Conservation (phyloP, 2,888 invertebrate species). For the Monochamus alternatus region DNA sequence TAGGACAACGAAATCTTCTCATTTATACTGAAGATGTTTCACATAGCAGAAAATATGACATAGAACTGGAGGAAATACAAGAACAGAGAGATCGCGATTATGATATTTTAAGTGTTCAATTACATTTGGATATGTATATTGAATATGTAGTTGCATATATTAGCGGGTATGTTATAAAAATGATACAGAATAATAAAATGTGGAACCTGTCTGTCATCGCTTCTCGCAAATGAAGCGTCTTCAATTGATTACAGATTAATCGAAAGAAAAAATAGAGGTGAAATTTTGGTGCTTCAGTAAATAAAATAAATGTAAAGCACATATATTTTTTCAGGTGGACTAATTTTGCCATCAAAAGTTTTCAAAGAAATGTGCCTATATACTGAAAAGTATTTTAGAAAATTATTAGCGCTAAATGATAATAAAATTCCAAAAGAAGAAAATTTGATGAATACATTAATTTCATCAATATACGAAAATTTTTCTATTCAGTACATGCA, state of each 20-base stretch:
- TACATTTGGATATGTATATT: constrained; percentile 1
- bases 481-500: not conserved
- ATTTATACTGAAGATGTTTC: constrained; percentile 15
- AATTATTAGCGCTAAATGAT: too few species aligned
- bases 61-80: constrained; percentile 23
- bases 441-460: too few species aligned
- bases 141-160: constrained; percentile 33
- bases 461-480: too few species aligned
- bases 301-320: too few species aligned
- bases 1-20: constrained; percentile 7
- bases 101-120: constrained; percentile 21
- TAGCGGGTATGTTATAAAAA: constrained; percentile 26
- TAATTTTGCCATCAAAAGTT: too few species aligned
- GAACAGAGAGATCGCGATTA: constrained; percentile 24
- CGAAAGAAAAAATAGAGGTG: too few species aligned
- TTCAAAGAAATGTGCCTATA: too few species aligned
- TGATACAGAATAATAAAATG: constrained; percentile 25
- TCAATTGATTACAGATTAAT: too few species aligned
- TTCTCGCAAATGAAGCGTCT: not conserved
- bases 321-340: too few species aligned
- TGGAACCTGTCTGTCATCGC: constrained; percentile 1
- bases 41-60: constrained; percentile 9
- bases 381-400: too few species aligned
- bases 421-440: too few species aligned
- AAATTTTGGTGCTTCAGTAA: too few species aligned